These are phyloP conservation scores for Physocephala rufipes DNA, from an alignment of 2,888 invertebrate species.

Conservation along the genomic window DNA sequence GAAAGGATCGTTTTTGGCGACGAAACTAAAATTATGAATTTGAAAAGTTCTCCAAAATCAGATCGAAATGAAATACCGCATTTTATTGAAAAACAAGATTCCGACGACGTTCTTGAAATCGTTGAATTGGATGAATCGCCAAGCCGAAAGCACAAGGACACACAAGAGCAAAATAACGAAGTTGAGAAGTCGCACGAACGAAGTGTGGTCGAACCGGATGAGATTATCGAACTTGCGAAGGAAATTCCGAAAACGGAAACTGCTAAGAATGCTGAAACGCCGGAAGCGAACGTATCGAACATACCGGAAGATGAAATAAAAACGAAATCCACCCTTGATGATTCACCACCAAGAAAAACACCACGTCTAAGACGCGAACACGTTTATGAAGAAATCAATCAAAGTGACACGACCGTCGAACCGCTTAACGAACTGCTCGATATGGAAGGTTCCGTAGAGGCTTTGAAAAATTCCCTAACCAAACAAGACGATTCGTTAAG, in stretches of 20 bases:
- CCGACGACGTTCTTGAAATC: conserved; percentile 65
- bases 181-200: conserved; percentile 37
- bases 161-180: conserved; percentile 34
- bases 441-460: conserved; percentile 55
- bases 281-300: conserved; percentile 67
- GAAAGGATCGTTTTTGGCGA: conserved; percentile 68
- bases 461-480: conserved; percentile 59
- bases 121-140: conserved; percentile 65
- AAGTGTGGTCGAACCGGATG: conserved; percentile 61
- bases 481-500: conserved; percentile 66
- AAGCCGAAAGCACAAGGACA: conserved; percentile 58
- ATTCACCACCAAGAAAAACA: conserved; percentile 57
- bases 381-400: conserved; percentile 72
- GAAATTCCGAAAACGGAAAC: conserved; percentile 6
- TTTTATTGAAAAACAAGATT: conserved; percentile 66
- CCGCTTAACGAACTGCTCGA: conserved; percentile 54
- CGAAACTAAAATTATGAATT: conserved; percentile 70
- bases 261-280: conserved; percentile 31
- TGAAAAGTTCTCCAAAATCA: conserved; percentile 72
- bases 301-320: conserved; percentile 49
- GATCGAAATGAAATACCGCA: conserved; percentile 67
- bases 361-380: conserved; percentile 70
- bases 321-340: conserved; percentile 30
- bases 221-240: conserved; percentile 60
- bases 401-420: conserved; percentile 39